Percentiles rank a stretch among this genome's conserved stretches.
phyloP scores from a whole-genome alignment of 1,140 invertebrate species.

The Lasioglossum albipes region DNA sequence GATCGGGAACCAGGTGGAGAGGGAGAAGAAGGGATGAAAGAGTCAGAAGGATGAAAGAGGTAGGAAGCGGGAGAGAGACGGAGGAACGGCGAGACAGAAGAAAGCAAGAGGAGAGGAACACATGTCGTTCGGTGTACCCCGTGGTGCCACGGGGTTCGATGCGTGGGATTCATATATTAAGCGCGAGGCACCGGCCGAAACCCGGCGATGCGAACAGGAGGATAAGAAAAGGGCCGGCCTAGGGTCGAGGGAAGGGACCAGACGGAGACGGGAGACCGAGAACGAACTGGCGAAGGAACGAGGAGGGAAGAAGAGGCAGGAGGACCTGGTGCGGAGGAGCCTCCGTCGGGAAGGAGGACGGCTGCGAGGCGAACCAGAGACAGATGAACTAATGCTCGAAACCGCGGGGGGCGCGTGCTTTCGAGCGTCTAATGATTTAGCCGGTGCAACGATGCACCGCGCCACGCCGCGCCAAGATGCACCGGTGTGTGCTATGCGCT shows the following conservation, averaged over 20 bases:
- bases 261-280: slow-evolving; percentile 39
- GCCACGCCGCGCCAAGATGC: slow-evolving; percentile 51
- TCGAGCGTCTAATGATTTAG: slow-evolving; percentile 78
- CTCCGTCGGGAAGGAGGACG: slow-evolving; percentile 57
- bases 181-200: slow-evolving; percentile 60
- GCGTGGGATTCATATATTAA: slow-evolving; percentile 79
- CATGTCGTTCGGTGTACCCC: slow-evolving; percentile 79
- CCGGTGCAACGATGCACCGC: slow-evolving; percentile 62
- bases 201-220: slow-evolving; percentile 46
- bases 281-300: neutral
- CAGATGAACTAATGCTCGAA: slow-evolving; percentile 78
- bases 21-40: slow-evolving; percentile 34
- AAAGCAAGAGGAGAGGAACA: slow-evolving; percentile 71
- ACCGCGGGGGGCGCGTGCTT: slow-evolving; percentile 74
- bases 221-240: slow-evolving; percentile 44
- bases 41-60: slow-evolving; percentile 16
- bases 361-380: slow-evolving; percentile 73
- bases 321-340: slow-evolving; percentile 32
- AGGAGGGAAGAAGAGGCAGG: slow-evolving; percentile 6
- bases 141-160: slow-evolving; percentile 75
- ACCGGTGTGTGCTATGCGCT: slow-evolving; percentile 16
- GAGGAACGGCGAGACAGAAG: slow-evolving; percentile 34
- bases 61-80: neutral
- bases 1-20: neutral
- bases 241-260: slow-evolving; percentile 45